phyloP scores from a whole-genome alignment of 2,797 vertebrate genomes.

The Trematomus bernacchii region DNA sequence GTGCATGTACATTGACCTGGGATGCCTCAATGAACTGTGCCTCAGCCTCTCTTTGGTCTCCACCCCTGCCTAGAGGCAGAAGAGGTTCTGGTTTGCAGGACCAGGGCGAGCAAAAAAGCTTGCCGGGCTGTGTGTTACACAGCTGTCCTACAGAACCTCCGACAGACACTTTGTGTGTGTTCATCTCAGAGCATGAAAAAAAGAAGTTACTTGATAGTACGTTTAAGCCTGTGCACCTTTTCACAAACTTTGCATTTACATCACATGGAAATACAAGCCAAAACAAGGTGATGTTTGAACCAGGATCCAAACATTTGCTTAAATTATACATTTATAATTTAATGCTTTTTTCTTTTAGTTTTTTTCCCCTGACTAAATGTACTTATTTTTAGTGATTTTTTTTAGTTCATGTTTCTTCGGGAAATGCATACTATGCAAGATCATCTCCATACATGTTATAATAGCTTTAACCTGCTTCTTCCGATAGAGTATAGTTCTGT shows the following conservation, averaged over 20 bases:
- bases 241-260: background rate
- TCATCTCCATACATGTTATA: background rate
- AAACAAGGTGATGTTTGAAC: background rate
- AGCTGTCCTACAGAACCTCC: conserved; percentile 25
- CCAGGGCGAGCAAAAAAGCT: background rate
- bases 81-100: background rate
- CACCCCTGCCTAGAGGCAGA: conserved; percentile 4
- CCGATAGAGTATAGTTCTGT: background rate
- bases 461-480: background rate
- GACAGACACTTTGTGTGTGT: background rate
- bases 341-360: background rate
- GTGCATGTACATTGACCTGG: background rate
- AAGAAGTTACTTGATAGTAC: no score
- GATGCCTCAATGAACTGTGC: background rate
- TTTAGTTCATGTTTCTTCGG: background rate
- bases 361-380: background rate
- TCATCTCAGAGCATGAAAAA: conserved; percentile 6
- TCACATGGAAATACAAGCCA: background rate
- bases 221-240: conserved; percentile 6
- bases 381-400: background rate
- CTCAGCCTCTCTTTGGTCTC: conserved; percentile 10
- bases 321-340: background rate
- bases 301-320: background rate
- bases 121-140: conserved; percentile 16
- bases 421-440: background rate